Base-by-base conservation (phyloP, 1,140 invertebrate species). In the Drosophila arawakana region DNA sequence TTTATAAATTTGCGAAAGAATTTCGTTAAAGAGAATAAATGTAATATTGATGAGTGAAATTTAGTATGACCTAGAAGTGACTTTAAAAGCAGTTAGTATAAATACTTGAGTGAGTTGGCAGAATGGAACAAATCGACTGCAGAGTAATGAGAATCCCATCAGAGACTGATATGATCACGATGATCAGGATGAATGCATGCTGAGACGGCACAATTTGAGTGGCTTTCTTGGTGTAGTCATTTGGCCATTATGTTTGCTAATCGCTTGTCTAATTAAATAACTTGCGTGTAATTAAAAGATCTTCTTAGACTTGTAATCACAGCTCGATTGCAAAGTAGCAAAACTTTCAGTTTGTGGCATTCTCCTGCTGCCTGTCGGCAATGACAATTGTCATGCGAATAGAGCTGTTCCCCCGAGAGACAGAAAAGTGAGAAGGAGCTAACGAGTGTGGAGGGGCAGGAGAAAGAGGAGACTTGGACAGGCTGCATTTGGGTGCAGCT, bases 401-500 rank as follows among this genome's bases (percentile, higher is more conserved):
- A 46, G 15, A 61, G 47, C 5, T 35, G 25, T 34, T 15, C 1
- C 11, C 21, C 37, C n/a, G 15, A 44, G 9, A n/a, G 0, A n/a
- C 50, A 25, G 13, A 34, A 46, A 5, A 7, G 35, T 30, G 35
- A 13, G 43, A 43, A 1, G 10, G 21, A 13, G 55, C 34, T 2
- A 13, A 8, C 1, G 13, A 13, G 46, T 43, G 13, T 10, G 49
- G 18, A 58, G n/a, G 25, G 39, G 34, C 7, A 18, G 37, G 9
- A 9, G 59, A 7, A 7, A 8, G 21, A 21, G 10, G 52, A 7
- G 13, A 9, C 13, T 39, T 35, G 30, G 21, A 11, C 47, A 50
- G 62, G 37, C 67, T 34, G 77, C 74, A 68, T 80, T 88, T 84
- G 84, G 84, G 84, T 89, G 80, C 84, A 88, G 84, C 84, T 89